Base-by-base conservation (phyloP, 2,888 invertebrate species). In the Formica aserva region DNA sequence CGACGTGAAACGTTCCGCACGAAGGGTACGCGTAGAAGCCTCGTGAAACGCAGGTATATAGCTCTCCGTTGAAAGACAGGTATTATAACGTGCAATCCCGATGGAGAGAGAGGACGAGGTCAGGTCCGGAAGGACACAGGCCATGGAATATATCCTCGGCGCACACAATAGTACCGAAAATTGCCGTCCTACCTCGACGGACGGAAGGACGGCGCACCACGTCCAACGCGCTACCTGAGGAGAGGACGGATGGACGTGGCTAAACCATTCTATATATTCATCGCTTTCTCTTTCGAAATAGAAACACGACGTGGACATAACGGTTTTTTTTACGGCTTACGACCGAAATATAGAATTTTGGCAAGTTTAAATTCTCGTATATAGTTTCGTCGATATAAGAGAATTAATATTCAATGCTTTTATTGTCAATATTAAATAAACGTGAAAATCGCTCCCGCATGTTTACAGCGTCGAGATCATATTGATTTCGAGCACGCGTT, bases 121-220 rank as follows among this genome's bases (percentile, higher is more conserved):
- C 87, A 87, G 88, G 77, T 83, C 83, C 84, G 66, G 45, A 80
- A 81, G 86, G 84, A 77, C 85, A 74, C 74, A 26, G 74, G 55
- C 38, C 67, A 69, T 63, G 66, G 32, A 71, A 45, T 60, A 52
- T 86, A 88, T 71, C 86, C 83, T 83, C 83, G 86, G 86, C 88
- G 86, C 88, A 84, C 71, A 86, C 78, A 85, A 84, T 87, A 87
- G 86, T 84, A 83, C 81, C 62, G 67, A 84, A 88, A 89, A 89
- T 83, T 84, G 72, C 38, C 48, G 6, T 52, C 83, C 57, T 72
- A 5, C 11, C 71, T 77, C 66, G 69, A 35, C 71, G 82, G 66
- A 35, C 71, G 82, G 62, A 83, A 74, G 65, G 67, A 66, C 32
- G 55, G 55, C 52, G 75, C 32, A 45, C 45, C 78, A 26, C 52